phyloP scores from a whole-genome alignment of 1,140 invertebrate genomes.

The Littorina saxatilis region DNA sequence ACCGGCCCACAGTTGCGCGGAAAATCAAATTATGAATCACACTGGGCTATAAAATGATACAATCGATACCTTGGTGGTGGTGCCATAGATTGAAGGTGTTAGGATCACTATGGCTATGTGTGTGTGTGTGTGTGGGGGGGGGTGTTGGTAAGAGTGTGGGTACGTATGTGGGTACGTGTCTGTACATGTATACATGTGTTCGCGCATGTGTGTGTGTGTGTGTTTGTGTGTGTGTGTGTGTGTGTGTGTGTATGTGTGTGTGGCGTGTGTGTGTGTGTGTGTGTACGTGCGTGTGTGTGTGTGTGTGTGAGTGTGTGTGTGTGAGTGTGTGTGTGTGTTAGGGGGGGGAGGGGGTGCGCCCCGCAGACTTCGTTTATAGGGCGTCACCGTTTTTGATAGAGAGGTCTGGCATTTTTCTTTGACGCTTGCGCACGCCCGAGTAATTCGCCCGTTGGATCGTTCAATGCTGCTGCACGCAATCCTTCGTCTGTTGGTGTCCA shows the following conservation, averaged over 20 bases:
- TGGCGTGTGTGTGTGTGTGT: constrained; percentile 20
- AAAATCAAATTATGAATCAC: constrained; percentile 13
- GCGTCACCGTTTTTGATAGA: no score
- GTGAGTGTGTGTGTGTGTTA: constrained; percentile 2
- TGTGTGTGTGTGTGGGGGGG: not conserved
- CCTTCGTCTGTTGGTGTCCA: no score
- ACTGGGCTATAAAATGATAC: constrained; percentile 7
- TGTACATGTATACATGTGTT: not conserved
- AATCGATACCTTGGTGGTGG: not conserved
- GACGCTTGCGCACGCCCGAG: no score
- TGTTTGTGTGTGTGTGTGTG: not conserved
- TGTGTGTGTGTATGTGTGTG: constrained; percentile 17
- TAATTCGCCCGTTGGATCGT: no score
- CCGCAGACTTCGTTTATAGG: no score
- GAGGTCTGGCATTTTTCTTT: no score
- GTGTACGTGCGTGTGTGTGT: constrained; percentile 14
- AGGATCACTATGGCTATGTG: not conserved
- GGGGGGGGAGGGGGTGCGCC: no score
- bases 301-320: constrained; percentile 7
- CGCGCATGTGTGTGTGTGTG: not conserved
- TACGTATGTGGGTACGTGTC: not conserved
- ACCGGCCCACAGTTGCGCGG: not conserved
- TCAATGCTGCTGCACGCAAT: no score
- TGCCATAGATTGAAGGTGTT: no score
- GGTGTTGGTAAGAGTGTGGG: not conserved